These are phyloP conservation scores for Mesochorus sp. DNA, from an alignment of 2,888 invertebrate genomes.

Conservation along the genomic window DNA sequence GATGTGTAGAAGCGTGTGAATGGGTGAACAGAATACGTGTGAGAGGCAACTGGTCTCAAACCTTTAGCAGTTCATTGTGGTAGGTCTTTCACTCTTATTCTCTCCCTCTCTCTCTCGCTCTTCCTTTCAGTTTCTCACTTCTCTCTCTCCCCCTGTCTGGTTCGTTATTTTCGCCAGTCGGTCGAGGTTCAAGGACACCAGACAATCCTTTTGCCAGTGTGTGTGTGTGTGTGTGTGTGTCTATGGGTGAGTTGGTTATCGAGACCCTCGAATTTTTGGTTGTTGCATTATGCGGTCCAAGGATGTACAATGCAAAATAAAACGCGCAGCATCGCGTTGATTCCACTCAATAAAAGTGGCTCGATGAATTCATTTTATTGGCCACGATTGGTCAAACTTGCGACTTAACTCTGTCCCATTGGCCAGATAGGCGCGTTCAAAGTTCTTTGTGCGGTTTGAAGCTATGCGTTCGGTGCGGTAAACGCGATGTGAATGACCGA, in stretches of 20 bases:
- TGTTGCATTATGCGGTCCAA: background rate
- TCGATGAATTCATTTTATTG: slow-evolving; percentile 28
- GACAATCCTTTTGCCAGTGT: slow-evolving; percentile 31
- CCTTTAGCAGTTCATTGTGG: slow-evolving; percentile 48
- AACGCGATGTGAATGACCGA: slow-evolving; percentile 72
- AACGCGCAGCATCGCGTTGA: background rate
- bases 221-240: background rate
- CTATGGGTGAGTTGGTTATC: too few relatives aligned
- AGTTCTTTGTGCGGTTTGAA: background rate
- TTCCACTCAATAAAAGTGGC: slow-evolving; percentile 14
- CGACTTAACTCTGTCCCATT: background rate
- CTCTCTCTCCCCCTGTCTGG: slow-evolving; percentile 1
- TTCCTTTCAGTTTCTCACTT: too few relatives aligned
- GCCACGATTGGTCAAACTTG: background rate
- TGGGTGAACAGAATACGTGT: slow-evolving; percentile 23
- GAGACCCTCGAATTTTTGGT: background rate
- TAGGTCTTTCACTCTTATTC: slow-evolving; percentile 45
- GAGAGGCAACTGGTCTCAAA: slow-evolving; percentile 34
- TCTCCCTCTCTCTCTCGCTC: slow-evolving; percentile 2
- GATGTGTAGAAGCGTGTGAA: slow-evolving; percentile 37
- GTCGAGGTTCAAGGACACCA: slow-evolving; percentile 56
- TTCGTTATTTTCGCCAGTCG: slow-evolving; percentile 34
- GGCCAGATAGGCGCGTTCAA: too few relatives aligned
- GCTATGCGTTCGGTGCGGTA: background rate
- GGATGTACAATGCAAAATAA: slow-evolving; percentile 5